phyloP scores from a whole-genome alignment of 2,797 vertebrate species.

The Microctenopoma lineatum region DNA sequence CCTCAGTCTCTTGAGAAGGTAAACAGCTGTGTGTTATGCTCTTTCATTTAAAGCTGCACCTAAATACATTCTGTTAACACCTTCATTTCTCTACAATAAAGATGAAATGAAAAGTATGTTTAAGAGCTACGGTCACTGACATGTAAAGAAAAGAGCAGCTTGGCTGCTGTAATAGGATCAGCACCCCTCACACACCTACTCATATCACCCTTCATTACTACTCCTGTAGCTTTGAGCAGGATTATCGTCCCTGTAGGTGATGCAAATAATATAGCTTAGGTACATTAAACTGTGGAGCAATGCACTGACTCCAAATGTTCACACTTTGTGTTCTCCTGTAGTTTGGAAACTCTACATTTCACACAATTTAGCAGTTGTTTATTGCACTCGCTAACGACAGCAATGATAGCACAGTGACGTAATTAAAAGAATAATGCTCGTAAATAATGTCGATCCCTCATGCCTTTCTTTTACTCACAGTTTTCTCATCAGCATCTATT shows the following conservation, averaged over 20 bases:
- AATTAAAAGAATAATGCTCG: neutral
- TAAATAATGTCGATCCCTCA: neutral
- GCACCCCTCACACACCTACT: conserved; percentile 56
- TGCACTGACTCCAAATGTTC: neutral
- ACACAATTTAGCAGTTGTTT: neutral
- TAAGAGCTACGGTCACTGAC: conserved; percentile 1
- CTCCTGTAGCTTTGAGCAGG: conserved; percentile 43
- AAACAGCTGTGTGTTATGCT: too few species aligned
- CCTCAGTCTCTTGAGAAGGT: too few species aligned
- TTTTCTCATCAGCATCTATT: conserved; percentile 26
- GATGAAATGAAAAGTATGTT: neutral
- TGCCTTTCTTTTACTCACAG: conserved; percentile 19
- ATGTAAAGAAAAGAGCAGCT: conserved; percentile 44
- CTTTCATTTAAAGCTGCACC: neutral
- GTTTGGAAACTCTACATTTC: too few species aligned
- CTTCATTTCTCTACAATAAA: neutral
- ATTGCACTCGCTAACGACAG: neutral
- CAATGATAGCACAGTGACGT: too few species aligned
- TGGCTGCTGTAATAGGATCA: conserved; percentile 73
- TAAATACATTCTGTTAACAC: neutral
- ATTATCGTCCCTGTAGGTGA: conserved; percentile 59
- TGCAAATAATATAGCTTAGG: neutral
- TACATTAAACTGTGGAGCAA: neutral
- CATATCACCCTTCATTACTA: conserved; percentile 56
- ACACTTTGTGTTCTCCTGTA: too few species aligned